These are phyloP conservation scores for Leptarthrus brevirostris DNA, from an alignment of 2,888 invertebrate genomes.

Conservation along the genomic window DNA sequence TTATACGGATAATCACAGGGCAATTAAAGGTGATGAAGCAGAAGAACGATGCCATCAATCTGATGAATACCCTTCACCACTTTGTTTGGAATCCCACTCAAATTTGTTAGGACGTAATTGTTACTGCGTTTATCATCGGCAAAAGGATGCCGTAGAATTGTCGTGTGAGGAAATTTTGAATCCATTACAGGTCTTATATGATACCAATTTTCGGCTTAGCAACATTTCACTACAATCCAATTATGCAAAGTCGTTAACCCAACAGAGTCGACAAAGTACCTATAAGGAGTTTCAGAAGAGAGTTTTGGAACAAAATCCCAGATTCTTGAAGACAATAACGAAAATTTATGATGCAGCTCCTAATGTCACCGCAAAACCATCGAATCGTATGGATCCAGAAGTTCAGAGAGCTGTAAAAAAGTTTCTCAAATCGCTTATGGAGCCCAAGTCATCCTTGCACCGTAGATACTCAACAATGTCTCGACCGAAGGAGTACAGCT, in stretches of 20 bases:
- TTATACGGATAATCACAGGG: slow-evolving; percentile 17
- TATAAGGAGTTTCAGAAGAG: background rate
- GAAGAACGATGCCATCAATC: slow-evolving; percentile 28
- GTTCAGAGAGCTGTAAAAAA: slow-evolving; percentile 32
- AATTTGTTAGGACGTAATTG: slow-evolving; percentile 31
- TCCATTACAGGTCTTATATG: slow-evolving; percentile 5
- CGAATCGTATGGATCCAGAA: background rate
- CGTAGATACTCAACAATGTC: background rate
- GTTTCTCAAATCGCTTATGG: slow-evolving; percentile 16
- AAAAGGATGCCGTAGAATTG: background rate
- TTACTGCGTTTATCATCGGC: slow-evolving; percentile 2
- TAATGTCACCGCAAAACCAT: slow-evolving; percentile 12
- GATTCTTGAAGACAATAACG: slow-evolving; percentile 2
- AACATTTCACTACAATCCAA: slow-evolving; percentile 5
- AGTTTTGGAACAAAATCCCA: slow-evolving; percentile 10
- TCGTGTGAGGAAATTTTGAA: background rate
- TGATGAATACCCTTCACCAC: slow-evolving; percentile 28
- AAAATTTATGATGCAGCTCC: slow-evolving; percentile 35
- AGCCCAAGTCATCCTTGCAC: background rate
- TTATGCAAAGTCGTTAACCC: background rate
- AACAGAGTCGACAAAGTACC: background rate
- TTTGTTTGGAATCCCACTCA: slow-evolving; percentile 8
- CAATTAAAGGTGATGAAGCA: slow-evolving; percentile 30
- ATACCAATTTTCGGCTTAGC: slow-evolving; percentile 9
- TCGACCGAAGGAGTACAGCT: background rate